Percentiles rank a stretch among this genome's conserved stretches.
phyloP scores from a whole-genome alignment of 2,888 invertebrate species.

The Mylabris sibirica region DNA sequence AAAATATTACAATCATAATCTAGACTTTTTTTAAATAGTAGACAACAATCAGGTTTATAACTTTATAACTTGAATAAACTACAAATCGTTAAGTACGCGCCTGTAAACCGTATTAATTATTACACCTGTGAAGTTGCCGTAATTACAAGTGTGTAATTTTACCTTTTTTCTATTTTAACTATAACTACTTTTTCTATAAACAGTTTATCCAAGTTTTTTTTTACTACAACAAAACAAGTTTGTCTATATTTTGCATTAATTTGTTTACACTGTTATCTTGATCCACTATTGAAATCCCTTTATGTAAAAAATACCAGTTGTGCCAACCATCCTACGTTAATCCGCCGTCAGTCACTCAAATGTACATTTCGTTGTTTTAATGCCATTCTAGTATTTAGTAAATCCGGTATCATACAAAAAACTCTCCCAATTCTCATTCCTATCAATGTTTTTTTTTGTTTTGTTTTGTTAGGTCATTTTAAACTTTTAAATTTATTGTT shows the following conservation, averaged over 20 bases:
- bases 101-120: conserved; percentile 22
- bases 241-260: background rate
- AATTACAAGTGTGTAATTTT: conserved; percentile 19
- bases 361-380: background rate
- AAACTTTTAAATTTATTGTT: background rate
- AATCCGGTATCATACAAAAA: background rate
- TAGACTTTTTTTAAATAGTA: background rate
- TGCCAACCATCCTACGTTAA: background rate
- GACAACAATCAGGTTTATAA: background rate
- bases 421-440: background rate
- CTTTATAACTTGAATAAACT: background rate
- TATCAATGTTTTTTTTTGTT: background rate
- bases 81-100: background rate
- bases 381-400: background rate
- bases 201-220: background rate
- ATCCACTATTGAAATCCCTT: background rate
- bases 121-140: conserved; percentile 17
- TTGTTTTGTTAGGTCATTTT: no score
- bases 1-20: background rate
- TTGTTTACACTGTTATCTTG: background rate
- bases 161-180: background rate
- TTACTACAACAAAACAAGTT: background rate
- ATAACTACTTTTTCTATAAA: background rate
- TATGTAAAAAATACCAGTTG: background rate
- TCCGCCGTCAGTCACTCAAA: background rate